These are phyloP conservation scores for Probosciger aterrimus DNA, from an alignment of 2,113 vertebrate genomes.

Conservation along the genomic window DNA sequence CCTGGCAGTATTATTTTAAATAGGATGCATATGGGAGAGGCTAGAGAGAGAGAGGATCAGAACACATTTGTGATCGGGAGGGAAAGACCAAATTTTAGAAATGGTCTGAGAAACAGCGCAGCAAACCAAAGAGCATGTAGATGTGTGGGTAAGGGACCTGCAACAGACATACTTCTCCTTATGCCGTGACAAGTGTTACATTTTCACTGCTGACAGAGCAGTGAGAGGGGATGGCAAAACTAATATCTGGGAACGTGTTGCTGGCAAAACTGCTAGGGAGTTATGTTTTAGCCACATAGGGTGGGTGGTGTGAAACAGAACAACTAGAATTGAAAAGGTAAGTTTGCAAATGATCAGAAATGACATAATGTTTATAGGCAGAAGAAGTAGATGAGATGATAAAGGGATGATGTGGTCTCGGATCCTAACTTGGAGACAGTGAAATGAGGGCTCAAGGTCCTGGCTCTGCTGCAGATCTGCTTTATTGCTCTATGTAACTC, in stretches of 20 bases:
- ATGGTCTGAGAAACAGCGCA: not conserved
- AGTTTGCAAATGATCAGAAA: not conserved
- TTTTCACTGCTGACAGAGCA: not conserved
- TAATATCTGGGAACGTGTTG: accelerated
- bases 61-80: not conserved
- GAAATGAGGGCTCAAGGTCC: not conserved
- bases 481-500: not conserved
- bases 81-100: not conserved
- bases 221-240: not conserved
- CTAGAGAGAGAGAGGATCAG: not conserved
- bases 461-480: not conserved
- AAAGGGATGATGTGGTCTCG: not conserved
- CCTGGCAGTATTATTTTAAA: not conserved
- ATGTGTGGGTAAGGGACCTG: not conserved
- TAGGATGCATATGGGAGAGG: not conserved
- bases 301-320: not conserved
- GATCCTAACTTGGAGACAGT: not conserved
- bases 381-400: not conserved
- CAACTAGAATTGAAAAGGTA: not conserved
- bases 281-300: not conserved
- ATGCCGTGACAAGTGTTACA: not conserved
- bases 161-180: not conserved
- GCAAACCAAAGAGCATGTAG: not conserved
- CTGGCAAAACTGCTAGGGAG: not conserved
- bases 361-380: not conserved